Base-by-base conservation (phyloP, 2,797 vertebrate species). In the Mormyrus proboscirostris region DNA sequence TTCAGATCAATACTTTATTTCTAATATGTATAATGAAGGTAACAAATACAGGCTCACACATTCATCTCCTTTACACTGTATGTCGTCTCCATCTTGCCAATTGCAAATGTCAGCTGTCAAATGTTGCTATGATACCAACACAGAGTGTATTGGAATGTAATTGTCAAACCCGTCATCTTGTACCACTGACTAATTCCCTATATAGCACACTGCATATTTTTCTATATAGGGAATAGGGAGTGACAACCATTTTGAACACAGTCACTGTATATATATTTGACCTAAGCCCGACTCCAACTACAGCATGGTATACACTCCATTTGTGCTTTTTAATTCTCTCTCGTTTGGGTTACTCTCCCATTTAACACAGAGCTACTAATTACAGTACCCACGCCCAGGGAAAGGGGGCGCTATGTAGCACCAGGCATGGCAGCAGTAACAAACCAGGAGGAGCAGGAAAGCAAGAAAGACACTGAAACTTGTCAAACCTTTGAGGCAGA, bases 401-500 rank as follows among this genome's bases (percentile, higher is more conserved):
- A 47, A n/a, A 79, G 73, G 41, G 41, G 49, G 55, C 33, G 53
- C 2, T n/a, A 44, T 5, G 33, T 1, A 22, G 38, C 14, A 47
- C 9, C 14, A 33, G 53, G 86, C 86, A 41, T 19, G 47, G 47
- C 12, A 22, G 65, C 51, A 55, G 9, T 57, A 62, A 73, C 47
- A 10, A 47, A 59, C 16, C 29, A 41, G 55, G 19, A 41, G 88
- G 49, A 33, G 38, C n/a, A 44, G 6, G 47, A 19, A 62, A 51
- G 59, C 5, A 55, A 85, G 49, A 51, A 85, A 51, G 65, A 89
- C 49, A 87, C 50, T 9, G 49, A 87, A 88, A 88, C 14, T 41
- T 25, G 19, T 93, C 98, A 98, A 98, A 99, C 99, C 99, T 99
- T 99, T 97, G 97, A 94, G 94, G 98, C 95, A 92, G 98, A 96